These are phyloP conservation scores for Pristiophorus japonicus DNA, from an alignment of 2,113 vertebrate species.

Conservation along the genomic window DNA sequence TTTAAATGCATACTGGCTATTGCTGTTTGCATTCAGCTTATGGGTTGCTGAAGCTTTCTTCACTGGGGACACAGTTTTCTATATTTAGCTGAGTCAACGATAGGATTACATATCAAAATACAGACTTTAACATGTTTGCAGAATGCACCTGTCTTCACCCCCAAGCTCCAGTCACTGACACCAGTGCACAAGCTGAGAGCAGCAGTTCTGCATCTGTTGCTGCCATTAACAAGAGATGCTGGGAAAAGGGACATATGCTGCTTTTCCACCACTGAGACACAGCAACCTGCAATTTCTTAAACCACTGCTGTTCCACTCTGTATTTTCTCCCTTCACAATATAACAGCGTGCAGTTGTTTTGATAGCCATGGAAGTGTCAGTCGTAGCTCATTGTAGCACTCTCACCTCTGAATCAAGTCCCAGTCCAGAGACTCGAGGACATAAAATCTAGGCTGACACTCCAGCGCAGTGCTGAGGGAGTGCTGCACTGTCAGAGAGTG, in stretches of 20 bases:
- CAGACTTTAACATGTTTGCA: not conserved
- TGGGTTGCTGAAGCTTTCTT: not conserved
- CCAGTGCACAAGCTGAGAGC: not conserved
- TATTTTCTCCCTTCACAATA: not conserved
- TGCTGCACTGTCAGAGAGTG: not conserved
- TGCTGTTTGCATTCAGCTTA: not conserved
- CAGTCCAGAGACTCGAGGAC: not conserved
- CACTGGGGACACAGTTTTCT: not conserved
- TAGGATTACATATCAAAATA: conserved; percentile 30
- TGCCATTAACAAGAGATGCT: not conserved
- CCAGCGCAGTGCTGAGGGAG: no score
- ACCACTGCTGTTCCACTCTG: not conserved
- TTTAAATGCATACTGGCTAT: not conserved
- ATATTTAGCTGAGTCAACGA: not conserved
- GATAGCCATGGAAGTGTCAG: not conserved
- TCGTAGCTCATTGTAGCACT: not conserved
- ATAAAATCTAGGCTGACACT: not conserved
- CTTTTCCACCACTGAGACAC: not conserved
- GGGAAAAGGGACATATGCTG: no score
- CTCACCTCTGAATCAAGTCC: not conserved
- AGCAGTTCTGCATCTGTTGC: conserved; percentile 7
- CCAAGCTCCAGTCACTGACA: not conserved
- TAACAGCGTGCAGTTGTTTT: not conserved
- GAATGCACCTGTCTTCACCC: conserved; percentile 13
- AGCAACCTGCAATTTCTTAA: not conserved